A percentile compares a stretch with the other conserved stretches of the same genome.
Evolutionary conservation across 2,797 vertebrate genomes (phyloP).

Genomic region (Acanthurus tractus): DNA sequence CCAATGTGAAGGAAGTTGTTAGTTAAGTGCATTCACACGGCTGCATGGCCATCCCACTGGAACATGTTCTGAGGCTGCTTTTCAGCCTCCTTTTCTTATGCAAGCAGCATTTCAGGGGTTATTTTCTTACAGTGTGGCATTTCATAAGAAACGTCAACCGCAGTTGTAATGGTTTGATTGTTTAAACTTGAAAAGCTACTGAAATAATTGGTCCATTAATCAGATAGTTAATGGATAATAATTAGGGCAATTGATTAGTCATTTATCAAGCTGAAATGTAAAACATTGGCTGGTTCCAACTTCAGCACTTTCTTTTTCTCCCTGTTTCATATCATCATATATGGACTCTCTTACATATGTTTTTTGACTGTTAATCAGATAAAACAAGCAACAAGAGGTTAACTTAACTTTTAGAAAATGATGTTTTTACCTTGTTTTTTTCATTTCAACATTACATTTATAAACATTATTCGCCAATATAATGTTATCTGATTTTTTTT

Average conservation of each 20-base stretch:
- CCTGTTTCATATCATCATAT: not conserved
- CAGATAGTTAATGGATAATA: not conserved
- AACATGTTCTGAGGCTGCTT: constrained; percentile 58
- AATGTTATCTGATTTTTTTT: too few species aligned
- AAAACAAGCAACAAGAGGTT: not conserved
- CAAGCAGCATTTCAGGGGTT: not conserved
- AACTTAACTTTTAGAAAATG: not conserved
- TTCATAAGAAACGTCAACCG: constrained; percentile 3
- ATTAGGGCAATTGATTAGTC: not conserved
- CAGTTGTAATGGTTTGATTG: not conserved
- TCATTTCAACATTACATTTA: not conserved
- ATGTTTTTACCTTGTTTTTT: not conserved
- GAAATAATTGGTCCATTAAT: not conserved
- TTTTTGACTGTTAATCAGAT: not conserved
- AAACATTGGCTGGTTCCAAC: not conserved
- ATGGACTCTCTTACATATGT: not conserved
- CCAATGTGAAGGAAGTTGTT: constrained; percentile 85
- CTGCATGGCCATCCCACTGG: constrained; percentile 59
- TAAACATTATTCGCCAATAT: too few species aligned
- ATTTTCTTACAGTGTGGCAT: not conserved
- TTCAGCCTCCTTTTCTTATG: constrained; percentile 5
- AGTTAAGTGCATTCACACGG: constrained; percentile 80
- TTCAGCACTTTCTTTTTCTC: not conserved
- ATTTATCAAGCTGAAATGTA: not conserved
- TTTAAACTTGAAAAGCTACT: not conserved